phyloP scores from a whole-genome alignment of 1,140 invertebrate genomes.

The Bombus picipes region DNA sequence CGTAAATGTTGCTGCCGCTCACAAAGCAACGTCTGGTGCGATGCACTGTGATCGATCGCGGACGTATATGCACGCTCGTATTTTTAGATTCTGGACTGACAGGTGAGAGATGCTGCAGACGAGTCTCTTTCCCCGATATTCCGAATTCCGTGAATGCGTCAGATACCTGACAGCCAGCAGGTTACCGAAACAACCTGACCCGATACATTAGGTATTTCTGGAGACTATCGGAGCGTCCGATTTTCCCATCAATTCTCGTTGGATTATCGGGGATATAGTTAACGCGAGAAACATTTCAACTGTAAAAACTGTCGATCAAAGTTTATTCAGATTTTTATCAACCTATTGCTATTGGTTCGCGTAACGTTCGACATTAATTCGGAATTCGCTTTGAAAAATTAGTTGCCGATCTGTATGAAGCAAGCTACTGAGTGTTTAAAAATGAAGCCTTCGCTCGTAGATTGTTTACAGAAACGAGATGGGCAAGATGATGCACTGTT shows the following conservation, averaged over 20 bases:
- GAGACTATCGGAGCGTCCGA: slow-evolving; percentile 32
- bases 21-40: slow-evolving; percentile 36
- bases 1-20: not conserved
- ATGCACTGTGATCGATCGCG: slow-evolving; percentile 48
- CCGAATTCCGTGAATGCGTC: slow-evolving; percentile 52
- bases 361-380: too few species aligned
- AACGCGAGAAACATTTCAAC: not conserved
- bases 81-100: slow-evolving; percentile 69
- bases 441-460: not conserved
- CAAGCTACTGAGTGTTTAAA: too few species aligned
- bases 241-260: slow-evolving; percentile 17
- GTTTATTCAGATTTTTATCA: too few species aligned
- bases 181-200: slow-evolving; percentile 22
- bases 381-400: too few species aligned
- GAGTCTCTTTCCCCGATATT: slow-evolving; percentile 62
- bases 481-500: slow-evolving; percentile 16
- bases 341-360: too few species aligned
- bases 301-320: not conserved
- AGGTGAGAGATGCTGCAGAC: slow-evolving; percentile 66
- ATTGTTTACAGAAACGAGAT: not conserved
- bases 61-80: slow-evolving; percentile 47
- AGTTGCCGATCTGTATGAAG: too few species aligned
- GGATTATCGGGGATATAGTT: slow-evolving; percentile 9
- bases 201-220: slow-evolving; percentile 48
- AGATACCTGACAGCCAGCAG: slow-evolving; percentile 44